A percentile compares a stretch with the other conserved stretches of the same genome.
Conservation (phyloP, 2,113 vertebrate genomes). For the Phasianus colchicus region DNA sequence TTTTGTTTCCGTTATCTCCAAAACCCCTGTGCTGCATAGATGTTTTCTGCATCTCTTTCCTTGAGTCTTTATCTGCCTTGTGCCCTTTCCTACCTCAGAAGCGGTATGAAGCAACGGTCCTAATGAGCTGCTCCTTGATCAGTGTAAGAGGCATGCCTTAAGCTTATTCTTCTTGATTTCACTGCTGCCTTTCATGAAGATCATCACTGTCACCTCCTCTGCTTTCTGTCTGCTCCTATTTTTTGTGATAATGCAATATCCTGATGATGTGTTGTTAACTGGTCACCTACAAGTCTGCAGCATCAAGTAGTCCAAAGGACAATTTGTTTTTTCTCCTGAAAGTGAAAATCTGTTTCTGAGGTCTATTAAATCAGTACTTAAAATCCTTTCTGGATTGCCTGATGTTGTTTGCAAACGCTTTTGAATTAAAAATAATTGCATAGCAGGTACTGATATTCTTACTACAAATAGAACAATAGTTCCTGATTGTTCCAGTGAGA, state of each 20-base stretch:
- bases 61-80: background rate
- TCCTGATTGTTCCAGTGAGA: background rate
- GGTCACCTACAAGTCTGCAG: background rate
- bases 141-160: constrained; percentile 24
- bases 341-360: background rate
- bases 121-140: constrained; percentile 47
- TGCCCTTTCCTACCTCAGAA: constrained; percentile 2
- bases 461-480: background rate
- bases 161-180: constrained; percentile 47
- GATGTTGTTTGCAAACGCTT: background rate
- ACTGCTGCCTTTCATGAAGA: constrained; percentile 13
- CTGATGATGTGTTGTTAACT: background rate
- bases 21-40: background rate
- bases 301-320: background rate
- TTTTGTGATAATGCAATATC: constrained; percentile 16
- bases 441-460: background rate
- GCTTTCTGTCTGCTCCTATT: background rate
- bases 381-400: background rate
- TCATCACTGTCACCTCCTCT: constrained; percentile 11
- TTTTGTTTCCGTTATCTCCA: background rate
- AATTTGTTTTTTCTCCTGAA: background rate
- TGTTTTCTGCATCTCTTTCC: background rate
- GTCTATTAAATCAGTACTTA: background rate
- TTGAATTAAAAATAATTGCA: background rate
- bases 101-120: background rate